phyloP scores from a whole-genome alignment of 2,113 vertebrate species.

The Gopherus flavomarginatus region DNA sequence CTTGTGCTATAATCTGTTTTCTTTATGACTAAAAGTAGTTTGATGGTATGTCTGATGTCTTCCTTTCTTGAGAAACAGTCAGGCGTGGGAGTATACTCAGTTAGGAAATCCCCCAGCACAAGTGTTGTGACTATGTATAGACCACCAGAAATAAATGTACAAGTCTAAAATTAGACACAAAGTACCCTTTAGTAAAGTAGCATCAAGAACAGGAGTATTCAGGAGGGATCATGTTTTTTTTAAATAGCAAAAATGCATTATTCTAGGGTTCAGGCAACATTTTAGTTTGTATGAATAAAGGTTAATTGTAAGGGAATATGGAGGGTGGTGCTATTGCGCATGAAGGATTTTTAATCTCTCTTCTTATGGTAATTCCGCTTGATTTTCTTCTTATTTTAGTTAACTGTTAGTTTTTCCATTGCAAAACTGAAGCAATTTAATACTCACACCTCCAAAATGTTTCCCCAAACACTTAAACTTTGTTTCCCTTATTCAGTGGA shows the following conservation, averaged over 20 bases:
- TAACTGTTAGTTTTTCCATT: not conserved
- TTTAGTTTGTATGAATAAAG: not conserved
- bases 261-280: not conserved
- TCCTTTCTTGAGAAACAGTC: constrained; percentile 62
- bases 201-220: not conserved
- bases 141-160: not conserved
- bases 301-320: not conserved
- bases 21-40: constrained; percentile 49
- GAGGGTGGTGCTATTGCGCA: not conserved
- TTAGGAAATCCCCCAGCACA: constrained; percentile 10
- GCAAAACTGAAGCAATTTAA: constrained; percentile 14
- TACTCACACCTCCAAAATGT: not conserved
- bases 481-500: not conserved
- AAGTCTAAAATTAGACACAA: constrained; percentile 8
- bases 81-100: constrained; percentile 13
- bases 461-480: not conserved
- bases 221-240: not conserved
- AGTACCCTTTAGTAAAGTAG: not conserved
- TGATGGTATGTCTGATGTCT: constrained; percentile 29
- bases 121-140: constrained; percentile 30
- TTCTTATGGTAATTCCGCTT: not conserved
- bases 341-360: not conserved
- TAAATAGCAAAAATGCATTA: constrained; percentile 13
- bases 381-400: not conserved
- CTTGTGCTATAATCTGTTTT: constrained; percentile 32